Evolutionary conservation across 2,113 vertebrate species (phyloP).

Genomic region (Cyanoderma ruficeps): DNA sequence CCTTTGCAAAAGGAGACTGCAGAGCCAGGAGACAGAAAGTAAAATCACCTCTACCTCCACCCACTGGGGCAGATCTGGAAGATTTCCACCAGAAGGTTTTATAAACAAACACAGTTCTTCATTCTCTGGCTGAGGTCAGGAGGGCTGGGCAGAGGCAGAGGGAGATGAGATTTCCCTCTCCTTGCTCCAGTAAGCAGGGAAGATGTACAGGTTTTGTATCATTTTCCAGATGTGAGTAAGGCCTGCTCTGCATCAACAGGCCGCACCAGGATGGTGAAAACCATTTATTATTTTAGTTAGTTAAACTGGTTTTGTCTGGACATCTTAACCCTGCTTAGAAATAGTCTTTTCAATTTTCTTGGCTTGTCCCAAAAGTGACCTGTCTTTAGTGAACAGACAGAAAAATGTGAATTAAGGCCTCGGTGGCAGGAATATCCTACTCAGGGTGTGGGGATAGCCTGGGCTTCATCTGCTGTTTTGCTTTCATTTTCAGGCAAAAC

Average conservation of each 20-base stretch:
- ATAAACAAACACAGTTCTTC: not conserved
- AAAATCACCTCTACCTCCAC: not conserved
- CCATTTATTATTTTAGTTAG: not conserved
- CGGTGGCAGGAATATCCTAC: not conserved
- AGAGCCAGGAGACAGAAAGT: not conserved
- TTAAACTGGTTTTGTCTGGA: not conserved
- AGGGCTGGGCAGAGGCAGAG: not conserved
- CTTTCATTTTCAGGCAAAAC: conserved; percentile 70
- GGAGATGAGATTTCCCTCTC: not conserved
- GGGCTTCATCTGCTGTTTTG: not conserved
- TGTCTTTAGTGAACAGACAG: not conserved
- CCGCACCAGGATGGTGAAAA: not conserved
- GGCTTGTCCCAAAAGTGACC: not conserved
- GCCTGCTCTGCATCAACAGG: not conserved
- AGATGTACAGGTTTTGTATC: not conserved
- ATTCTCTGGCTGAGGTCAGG: not conserved
- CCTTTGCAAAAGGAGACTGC: not conserved
- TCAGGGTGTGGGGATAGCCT: not conserved
- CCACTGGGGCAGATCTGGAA: not conserved
- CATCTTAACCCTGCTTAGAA: not conserved
- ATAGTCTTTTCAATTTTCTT: not conserved
- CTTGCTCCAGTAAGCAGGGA: not conserved
- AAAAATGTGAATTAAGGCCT: not conserved
- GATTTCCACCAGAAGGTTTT: not conserved
- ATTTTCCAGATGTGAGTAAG: not conserved